Evolutionary conservation across 92 coral and sea anemone genomes (phyloP).

Genomic region (Pocillopora meandrina): DNA sequence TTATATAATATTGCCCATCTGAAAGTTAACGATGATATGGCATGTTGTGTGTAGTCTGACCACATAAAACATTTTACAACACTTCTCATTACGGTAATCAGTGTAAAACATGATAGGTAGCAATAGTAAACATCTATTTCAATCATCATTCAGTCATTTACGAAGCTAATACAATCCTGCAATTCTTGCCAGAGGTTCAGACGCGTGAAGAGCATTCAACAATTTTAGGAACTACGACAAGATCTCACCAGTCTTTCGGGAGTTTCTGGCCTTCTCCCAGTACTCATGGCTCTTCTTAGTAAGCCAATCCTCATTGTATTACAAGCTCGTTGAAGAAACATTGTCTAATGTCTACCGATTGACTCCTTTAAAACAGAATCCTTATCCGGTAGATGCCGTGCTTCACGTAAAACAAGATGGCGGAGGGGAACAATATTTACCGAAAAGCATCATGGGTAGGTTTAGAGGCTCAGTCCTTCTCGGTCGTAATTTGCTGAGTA

Average conservation of each 20-base stretch:
- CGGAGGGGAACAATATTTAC: background rate
- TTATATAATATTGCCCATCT: no score
- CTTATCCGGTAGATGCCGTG: background rate
- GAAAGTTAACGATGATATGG: no score
- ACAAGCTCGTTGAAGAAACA: slow-evolving; percentile 49
- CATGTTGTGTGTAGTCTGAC: no score
- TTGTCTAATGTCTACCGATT: background rate
- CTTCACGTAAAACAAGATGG: slow-evolving; percentile 21
- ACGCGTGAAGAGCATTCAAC: background rate
- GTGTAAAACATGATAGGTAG: no score
- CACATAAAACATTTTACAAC: no score
- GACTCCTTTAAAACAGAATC: background rate
- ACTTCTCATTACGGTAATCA: no score
- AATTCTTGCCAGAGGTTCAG: no score
- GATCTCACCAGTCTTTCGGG: slow-evolving; percentile 51
- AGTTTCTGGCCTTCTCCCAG: slow-evolving; percentile 61
- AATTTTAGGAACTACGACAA: background rate
- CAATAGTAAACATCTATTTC: no score
- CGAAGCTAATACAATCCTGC: no score
- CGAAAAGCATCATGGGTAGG: slow-evolving; percentile 1
- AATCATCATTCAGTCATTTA: no score
- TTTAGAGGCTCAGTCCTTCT: background rate
- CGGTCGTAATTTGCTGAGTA: background rate
- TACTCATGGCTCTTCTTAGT: slow-evolving; percentile 62
- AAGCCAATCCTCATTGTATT: slow-evolving; percentile 46